A percentile compares a stretch with the other conserved stretches of the same genome.
Evolutionary conservation across 2,888 invertebrate species (phyloP).

Genomic region (Calameuta filiformis): DNA sequence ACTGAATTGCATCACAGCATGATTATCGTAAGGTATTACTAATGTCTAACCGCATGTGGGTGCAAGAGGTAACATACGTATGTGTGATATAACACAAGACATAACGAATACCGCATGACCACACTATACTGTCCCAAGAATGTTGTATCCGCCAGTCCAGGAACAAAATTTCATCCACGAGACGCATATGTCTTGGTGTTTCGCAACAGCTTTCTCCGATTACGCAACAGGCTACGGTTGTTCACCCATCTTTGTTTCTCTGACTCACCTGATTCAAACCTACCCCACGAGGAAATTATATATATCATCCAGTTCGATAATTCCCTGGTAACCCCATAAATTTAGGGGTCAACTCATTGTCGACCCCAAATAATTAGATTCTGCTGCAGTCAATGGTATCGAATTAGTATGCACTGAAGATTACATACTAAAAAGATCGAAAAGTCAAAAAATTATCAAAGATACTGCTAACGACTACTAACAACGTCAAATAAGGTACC

Average conservation of each 20-base stretch:
- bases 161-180: not conserved
- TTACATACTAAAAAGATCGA: not conserved
- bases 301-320: not conserved
- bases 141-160: not conserved
- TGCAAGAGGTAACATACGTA: not conserved
- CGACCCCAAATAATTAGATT: not conserved
- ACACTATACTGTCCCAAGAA: not conserved
- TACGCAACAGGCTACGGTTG: conserved; percentile 43
- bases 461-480: not conserved
- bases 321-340: no score
- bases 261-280: not conserved
- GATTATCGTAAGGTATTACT: not conserved
- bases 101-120: conserved; percentile 31
- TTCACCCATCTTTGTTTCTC: conserved; percentile 48
- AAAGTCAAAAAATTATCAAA: not conserved
- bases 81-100: conserved; percentile 25
- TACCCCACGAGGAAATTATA: not conserved
- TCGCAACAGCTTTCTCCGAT: conserved; percentile 57
- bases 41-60: not conserved
- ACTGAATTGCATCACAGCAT: conserved; percentile 11
- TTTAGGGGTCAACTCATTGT: no score
- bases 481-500: not conserved
- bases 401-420: not conserved
- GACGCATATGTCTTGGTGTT: conserved; percentile 30
- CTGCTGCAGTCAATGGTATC: not conserved